A percentile compares a stretch with the other conserved stretches of the same genome.
phyloP scores from a whole-genome alignment of 2,888 invertebrate genomes.

The Melitaea athalia region DNA sequence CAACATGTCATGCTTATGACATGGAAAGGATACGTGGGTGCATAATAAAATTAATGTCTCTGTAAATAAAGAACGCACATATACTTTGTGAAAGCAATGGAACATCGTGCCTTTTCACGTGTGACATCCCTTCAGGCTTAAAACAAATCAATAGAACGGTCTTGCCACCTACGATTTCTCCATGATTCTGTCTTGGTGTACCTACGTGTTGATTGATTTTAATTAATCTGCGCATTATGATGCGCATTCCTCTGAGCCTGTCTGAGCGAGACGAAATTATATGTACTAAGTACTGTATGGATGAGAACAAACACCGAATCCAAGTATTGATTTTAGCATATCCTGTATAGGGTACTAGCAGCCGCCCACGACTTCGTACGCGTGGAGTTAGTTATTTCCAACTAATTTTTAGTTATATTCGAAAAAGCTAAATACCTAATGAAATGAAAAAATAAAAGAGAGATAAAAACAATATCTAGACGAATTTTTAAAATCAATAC shows the following conservation, averaged over 20 bases:
- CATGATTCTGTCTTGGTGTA: background rate
- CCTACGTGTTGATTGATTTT: constrained; percentile 13
- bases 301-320: constrained; percentile 10
- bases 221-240: constrained; percentile 13
- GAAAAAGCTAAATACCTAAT: too few relatives aligned
- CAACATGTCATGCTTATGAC: background rate
- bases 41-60: background rate
- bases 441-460: too few relatives aligned
- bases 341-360: background rate
- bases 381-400: too few relatives aligned
- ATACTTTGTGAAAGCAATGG: background rate
- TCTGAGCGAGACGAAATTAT: constrained; percentile 22
- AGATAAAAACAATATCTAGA: too few relatives aligned
- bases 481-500: too few relatives aligned
- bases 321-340: constrained; percentile 27
- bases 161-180: constrained; percentile 3
- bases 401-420: too few relatives aligned
- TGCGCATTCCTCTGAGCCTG: constrained; percentile 18
- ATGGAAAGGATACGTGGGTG: background rate
- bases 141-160: constrained; percentile 27
- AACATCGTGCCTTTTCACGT: constrained; percentile 1
- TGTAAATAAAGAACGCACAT: background rate
- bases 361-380: too few relatives aligned
- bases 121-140: background rate
- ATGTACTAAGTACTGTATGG: constrained; percentile 25